Evolutionary conservation across 2,888 invertebrate species (phyloP), one percentile per base, ranked within the genome.

Genomic region (Drosophila kambysellisi): DNA sequence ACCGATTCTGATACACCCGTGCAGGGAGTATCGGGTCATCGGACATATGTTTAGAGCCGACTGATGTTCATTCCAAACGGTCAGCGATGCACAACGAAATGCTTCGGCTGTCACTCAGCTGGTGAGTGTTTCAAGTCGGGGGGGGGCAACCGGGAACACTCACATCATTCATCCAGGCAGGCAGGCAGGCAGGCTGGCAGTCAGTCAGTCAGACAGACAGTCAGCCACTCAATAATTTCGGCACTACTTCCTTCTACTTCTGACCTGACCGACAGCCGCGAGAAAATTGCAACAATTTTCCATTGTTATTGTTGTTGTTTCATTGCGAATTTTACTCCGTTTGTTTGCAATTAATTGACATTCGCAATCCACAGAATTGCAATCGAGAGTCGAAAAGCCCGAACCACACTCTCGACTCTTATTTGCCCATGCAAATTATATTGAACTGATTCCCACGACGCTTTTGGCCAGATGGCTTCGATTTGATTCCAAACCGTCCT

Each of bases 361-460:
- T 77, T 80, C 81, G 61, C 71, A 88, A 79, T 83, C 68, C 57
- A 41, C 70, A 54, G 59, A 81, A 77, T 72, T 56, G 64, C 56
- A 69, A 66, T 59, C 62, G 70, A 61, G 69, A 74, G 70, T 73
- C 84, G 48, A 60, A 29, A 29, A 30, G 54, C 32, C 43, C 57
- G 70, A 62, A 64, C 60, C 76, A 76, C 79, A 74, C 86, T 81
- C 72, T 76, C 76, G 52, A 76, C 65, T 74, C 70, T 74, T 76
- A 69, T 83, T 80, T 79, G 79, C 58, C 70, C 83, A 79, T 69
- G 76, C 87, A 87, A 87, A 87, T 87, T 90, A 90, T 87, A 87
- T 87, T 87, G 87, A 88, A 88, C 87, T 90, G 87, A 88, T 88
- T 88, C 87, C 87, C 87, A 88, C 87, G 87, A 90, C 83, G 81